Evolutionary conservation across 2,888 invertebrate species (phyloP).

Genomic region (Petrophora chlorosata): DNA sequence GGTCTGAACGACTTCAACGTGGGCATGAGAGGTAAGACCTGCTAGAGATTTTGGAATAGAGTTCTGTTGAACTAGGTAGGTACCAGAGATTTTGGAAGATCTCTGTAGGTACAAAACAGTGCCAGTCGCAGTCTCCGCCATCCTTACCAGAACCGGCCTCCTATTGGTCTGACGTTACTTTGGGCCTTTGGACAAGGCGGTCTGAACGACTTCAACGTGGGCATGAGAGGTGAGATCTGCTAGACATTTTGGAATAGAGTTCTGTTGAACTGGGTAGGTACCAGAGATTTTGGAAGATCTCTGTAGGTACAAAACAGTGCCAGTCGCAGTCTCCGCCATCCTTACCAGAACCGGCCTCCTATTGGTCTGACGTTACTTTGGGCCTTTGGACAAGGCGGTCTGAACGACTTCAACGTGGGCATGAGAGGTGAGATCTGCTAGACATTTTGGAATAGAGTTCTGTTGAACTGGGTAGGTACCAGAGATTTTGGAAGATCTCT

Average conservation of each 20-base stretch:
- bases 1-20: conserved; percentile 85
- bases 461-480: too few relatives aligned
- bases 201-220: conserved; percentile 84
- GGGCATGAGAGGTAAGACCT: conserved; percentile 85
- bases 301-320: conserved; percentile 86
- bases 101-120: conserved; percentile 86
- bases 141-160: conserved; percentile 90
- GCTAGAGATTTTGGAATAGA: too few relatives aligned
- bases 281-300: too few relatives aligned
- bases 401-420: conserved; percentile 85
- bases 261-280: too few relatives aligned
- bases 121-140: conserved; percentile 85
- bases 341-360: conserved; percentile 90
- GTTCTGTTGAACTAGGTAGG: too few relatives aligned
- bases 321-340: conserved; percentile 86
- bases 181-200: conserved; percentile 92
- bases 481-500: too few relatives aligned
- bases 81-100: too few relatives aligned
- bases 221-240: conserved; percentile 84
- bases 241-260: too few relatives aligned
- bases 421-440: conserved; percentile 83
- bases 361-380: conserved; percentile 89
- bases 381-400: conserved; percentile 90
- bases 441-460: too few relatives aligned
- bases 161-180: conserved; percentile 88